Evolutionary conservation across 2,888 invertebrate genomes (phyloP), one percentile per base, ranked within the genome.

Genomic region (Apoda limacodes): DNA sequence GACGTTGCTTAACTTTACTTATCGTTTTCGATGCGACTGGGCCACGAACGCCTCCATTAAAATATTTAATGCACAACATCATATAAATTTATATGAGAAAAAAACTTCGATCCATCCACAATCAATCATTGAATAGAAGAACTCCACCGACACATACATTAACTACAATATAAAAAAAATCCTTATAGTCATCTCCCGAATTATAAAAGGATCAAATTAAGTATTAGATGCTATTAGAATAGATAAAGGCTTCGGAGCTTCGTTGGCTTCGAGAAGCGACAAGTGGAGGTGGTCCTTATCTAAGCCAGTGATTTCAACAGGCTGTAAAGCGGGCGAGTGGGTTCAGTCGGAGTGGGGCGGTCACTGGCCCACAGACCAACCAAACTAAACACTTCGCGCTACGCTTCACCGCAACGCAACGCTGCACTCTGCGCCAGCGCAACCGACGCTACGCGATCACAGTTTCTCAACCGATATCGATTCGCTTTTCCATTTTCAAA

Each of bases 211-310:
- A n/a, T n/a, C n/a, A n/a, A n/a, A n/a, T n/a, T n/a, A n/a, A n/a
- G n/a, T n/a, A n/a, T 39, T 44, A n/a, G n/a, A n/a, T n/a, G n/a
- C n/a, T n/a, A n/a, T n/a, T n/a, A n/a, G n/a, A n/a, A n/a, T n/a
- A n/a, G n/a, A 40, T 48, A 62, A 66, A 67, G 66, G 66, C 68
- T 71, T 68, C 66, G 66, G 60, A 64, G 49, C 60, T 52, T 60
- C 63, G 45, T n/a, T n/a, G n/a, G n/a, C 59, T 53, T 61, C 67
- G 65, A 70, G 71, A 65, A 57, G 59, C 57, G 57, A 48, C 47
- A 48, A 56, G 53, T 55, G 52, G 60, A 54, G 57, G 55, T 57
- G 60, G 64, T 64, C 70, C 71, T 74, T 74, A 75, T 75, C 75
- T 67, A 52, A 47, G 57, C 52, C 55, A 45, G 60, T 66, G 68